These are phyloP conservation scores for Alloplasta piceator DNA, from an alignment of 2,888 invertebrate genomes.

Conservation along the genomic window DNA sequence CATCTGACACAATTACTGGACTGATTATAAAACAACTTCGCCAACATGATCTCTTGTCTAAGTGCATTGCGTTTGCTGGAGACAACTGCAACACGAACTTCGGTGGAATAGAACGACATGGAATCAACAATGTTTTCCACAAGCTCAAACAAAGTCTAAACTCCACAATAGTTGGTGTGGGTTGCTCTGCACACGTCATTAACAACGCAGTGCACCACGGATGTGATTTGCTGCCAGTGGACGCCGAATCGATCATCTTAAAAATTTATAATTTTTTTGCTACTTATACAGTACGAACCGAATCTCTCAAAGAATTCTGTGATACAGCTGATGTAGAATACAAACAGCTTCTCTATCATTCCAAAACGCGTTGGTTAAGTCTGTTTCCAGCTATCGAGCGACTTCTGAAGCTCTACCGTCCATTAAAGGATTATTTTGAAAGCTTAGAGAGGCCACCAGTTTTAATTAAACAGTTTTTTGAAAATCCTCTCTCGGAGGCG, in stretches of 20 bases:
- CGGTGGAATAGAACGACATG: background rate
- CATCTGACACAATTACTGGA: constrained; percentile 67
- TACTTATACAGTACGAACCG: constrained; percentile 30
- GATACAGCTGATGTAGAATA: constrained; percentile 10
- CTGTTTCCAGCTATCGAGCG: constrained; percentile 42
- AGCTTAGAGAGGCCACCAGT: background rate
- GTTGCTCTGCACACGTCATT: constrained; percentile 70
- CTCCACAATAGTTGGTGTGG: constrained; percentile 68
- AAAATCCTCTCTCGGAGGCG: constrained; percentile 13
- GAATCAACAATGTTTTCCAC: background rate
- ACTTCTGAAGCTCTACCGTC: constrained; percentile 31
- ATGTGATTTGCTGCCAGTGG: constrained; percentile 66
- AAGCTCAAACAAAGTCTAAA: constrained; percentile 48
- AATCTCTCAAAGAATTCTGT: constrained; percentile 44
- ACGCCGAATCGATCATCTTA: constrained; percentile 66
- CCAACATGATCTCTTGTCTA: background rate
- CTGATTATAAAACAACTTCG: constrained; percentile 5
- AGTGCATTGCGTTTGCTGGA: constrained; percentile 11
- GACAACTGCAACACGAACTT: constrained; percentile 14
- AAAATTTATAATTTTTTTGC: constrained; percentile 68
- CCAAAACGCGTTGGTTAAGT: constrained; percentile 48
- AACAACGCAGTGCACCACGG: constrained; percentile 69
- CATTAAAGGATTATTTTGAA: constrained; percentile 6
- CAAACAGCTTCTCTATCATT: constrained; percentile 52
- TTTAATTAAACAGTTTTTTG: constrained; percentile 9